Percentiles rank a stretch among this genome's conserved stretches.
These are phyloP conservation scores for Bombylius discolor DNA, from an alignment of 2,888 invertebrate genomes.

Conservation along the genomic window DNA sequence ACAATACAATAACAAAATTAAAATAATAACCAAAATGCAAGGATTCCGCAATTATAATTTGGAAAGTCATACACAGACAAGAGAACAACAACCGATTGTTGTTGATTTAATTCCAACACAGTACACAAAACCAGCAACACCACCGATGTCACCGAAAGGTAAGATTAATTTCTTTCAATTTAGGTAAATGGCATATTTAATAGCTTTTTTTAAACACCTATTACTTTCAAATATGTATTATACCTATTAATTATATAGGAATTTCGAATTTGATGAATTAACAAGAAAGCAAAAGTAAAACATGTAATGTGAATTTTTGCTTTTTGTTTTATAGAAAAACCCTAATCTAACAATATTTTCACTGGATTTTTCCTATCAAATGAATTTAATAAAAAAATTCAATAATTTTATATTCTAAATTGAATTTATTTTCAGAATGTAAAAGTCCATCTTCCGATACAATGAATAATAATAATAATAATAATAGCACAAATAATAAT, in stretches of 20 bases:
- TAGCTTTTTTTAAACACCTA: too few species aligned
- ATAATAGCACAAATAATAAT: slow-evolving; percentile 4
- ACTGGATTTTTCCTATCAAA: too few species aligned
- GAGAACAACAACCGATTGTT: slow-evolving; percentile 40
- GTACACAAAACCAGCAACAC: slow-evolving; percentile 38
- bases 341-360: too few species aligned
- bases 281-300: too few species aligned
- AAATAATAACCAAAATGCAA: slow-evolving; percentile 26
- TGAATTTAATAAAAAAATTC: too few species aligned
- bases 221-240: too few species aligned
- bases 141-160: slow-evolving; percentile 42
- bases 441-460: slow-evolving; percentile 33
- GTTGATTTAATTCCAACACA: slow-evolving; percentile 47
- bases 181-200: not conserved
- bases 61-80: slow-evolving; percentile 22
- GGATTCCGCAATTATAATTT: slow-evolving; percentile 36
- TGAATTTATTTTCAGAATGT: slow-evolving; percentile 31
- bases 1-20: not conserved
- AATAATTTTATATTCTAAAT: too few species aligned
- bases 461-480: slow-evolving; percentile 25
- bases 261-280: too few species aligned
- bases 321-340: too few species aligned
- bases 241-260: too few species aligned
- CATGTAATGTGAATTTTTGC: too few species aligned
- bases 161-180: too few species aligned